Evolutionary conservation across 2,113 vertebrate genomes (phyloP), one percentile per base, ranked within the genome.

Genomic region (Onychorhynchus coronatus): DNA sequence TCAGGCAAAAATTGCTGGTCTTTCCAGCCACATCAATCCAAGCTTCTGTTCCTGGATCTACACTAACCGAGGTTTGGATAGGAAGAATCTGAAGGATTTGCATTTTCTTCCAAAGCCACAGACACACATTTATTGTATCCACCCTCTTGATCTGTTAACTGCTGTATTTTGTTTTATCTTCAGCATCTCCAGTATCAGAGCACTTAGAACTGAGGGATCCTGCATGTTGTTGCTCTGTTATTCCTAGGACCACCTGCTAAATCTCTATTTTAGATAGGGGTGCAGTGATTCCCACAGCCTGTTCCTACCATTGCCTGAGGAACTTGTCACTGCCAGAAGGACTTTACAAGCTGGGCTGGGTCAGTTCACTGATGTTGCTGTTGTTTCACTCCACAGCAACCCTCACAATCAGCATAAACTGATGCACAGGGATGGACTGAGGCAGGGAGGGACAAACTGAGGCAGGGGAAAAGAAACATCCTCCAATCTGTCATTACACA

Each of bases 61-160:
- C 0, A 3, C 13, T 55, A 55, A 25, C 12, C 16, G n/a, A 63
- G 19, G 0, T 39, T 39, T 44, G 46, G 8, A 28, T 27, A 55
- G 4, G 62, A 61, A 71, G 52, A 77, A 56, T 14, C 42, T 23
- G 46, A 50, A 53, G 41, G 49, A 50, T 35, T 20, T 35, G 22
- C 23, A 6, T 22, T 49, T 52, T 73, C 71, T 25, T 30, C 46
- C n/a, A 19, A 30, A 39, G 23, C 41, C 47, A 56, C 25, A 35
- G 62, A 11, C 13, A 63, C 15, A 14, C 14, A 25, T 58, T 44
- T 46, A 31, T n/a, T 28, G 14, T 17, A 22, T 56, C 61, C 11
- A 50, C n/a, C 47, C 6, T 30, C 47, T 52, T 25, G 25, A 37
- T n/a, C 17, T 42, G 8, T 25, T 22, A 16, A 19, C 31, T 41